phyloP scores from a whole-genome alignment of 2,797 vertebrate genomes.

The Gymnothorax reevesii region DNA sequence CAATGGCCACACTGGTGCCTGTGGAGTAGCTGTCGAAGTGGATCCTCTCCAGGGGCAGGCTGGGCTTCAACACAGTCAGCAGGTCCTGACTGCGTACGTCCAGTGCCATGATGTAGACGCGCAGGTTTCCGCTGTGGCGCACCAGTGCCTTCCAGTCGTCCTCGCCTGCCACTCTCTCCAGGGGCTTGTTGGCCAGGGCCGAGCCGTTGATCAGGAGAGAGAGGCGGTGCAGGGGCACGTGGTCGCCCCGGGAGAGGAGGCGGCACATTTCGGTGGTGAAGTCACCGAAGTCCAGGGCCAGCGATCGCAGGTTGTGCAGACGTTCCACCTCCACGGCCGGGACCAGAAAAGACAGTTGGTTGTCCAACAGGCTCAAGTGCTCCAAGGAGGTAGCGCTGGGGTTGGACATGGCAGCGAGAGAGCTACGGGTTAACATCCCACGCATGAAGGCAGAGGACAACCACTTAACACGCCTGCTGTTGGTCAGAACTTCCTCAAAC shows the following conservation, averaged over 20 bases:
- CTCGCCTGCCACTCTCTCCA: slow-evolving; percentile 88
- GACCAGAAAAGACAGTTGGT: slow-evolving; percentile 86
- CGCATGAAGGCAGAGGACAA: slow-evolving; percentile 95
- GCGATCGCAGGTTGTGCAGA: slow-evolving; percentile 84
- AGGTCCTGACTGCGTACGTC: slow-evolving; percentile 92
- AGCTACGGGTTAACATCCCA: slow-evolving; percentile 88
- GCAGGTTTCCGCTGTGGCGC: slow-evolving; percentile 86
- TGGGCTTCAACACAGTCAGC: slow-evolving; percentile 92
- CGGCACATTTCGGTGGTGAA: slow-evolving; percentile 91
- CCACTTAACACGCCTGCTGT: slow-evolving; percentile 93
- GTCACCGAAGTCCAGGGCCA: slow-evolving; percentile 95
- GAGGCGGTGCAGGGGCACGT: slow-evolving; percentile 90
- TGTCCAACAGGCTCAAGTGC: slow-evolving; percentile 94
- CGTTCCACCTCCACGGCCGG: slow-evolving; percentile 86
- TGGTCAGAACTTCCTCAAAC: slow-evolving; percentile 93
- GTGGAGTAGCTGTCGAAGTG: slow-evolving; percentile 95
- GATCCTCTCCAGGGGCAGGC: slow-evolving; percentile 94
- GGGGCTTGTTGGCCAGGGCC: slow-evolving; percentile 86
- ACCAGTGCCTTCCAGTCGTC: slow-evolving; percentile 94
- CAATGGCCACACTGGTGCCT: slow-evolving; percentile 85
- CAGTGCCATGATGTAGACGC: slow-evolving; percentile 95
- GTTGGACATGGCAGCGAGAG: slow-evolving; percentile 90
- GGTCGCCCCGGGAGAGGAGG: slow-evolving; percentile 84
- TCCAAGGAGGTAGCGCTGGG: slow-evolving; percentile 88
- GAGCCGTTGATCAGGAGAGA: slow-evolving; percentile 92